Evolutionary conservation across 2,888 invertebrate genomes (phyloP), one percentile per base, ranked within the genome.

Genomic region (Tetanocera ferruginea): DNA sequence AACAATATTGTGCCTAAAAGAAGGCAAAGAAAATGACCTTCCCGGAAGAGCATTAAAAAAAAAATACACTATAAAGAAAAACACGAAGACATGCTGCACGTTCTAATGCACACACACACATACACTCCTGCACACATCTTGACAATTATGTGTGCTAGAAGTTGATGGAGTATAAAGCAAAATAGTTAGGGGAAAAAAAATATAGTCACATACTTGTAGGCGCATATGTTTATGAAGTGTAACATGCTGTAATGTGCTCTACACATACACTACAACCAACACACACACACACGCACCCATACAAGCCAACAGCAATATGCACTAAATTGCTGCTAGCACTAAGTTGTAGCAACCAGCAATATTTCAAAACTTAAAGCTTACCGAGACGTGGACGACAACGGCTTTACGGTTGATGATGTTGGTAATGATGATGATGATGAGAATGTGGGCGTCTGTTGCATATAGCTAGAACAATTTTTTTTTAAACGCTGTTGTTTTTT

Each of bases 151-250:
- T 71, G 74, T 71, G 71, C 37, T 69, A n/a, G 23, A 34, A 3
- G 34, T 60, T 37, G 37, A 60, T 23, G 43, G 43, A 60, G 34
- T 52, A 23, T 72, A 52, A 66, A 64, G 51, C 19, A n/a, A 17
- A 9, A 66, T 70, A 49, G 14, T 51, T 23, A 11, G 5, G 6
- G 23, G 67, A 52, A 74, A 66, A 25, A 76, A 71, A 51, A 52
- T 66, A 31, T 60, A 37, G 74, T 64, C 34, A 60, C 75, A 76
- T 76, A 75, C 76, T 71, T 75, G 66, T 70, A 73, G 76, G 85
- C 83, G 87, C 87, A 86, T 83, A 86, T 86, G 86, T 83, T 85
- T 84, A 84, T 85, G 82, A 86, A 84, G 83, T 85, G 82, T 85
- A 76, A 79, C 75, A 78, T 83, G 72, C 66, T 55, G 72, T 37